Base-by-base conservation (phyloP, 2,113 vertebrate species). In the Physeter macrocephalus region DNA sequence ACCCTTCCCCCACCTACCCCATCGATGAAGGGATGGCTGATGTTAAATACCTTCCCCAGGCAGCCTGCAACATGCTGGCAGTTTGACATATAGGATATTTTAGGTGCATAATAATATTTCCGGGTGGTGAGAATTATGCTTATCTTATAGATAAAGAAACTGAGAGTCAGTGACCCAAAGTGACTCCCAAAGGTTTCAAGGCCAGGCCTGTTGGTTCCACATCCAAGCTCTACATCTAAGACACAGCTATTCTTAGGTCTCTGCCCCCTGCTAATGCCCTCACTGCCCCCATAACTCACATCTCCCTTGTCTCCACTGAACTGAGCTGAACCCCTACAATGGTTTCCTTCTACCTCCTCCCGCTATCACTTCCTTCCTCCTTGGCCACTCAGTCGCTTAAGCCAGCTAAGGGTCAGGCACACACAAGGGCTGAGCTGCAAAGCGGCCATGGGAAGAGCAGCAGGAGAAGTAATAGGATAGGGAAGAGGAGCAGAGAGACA, bases 391-490 rank as follows among this genome's bases (percentile, higher is more conserved):
- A 64, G 43, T 27, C 8, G 17, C 13, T 29, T 12, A 54, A n/a
- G 31, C 8, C 43, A 78, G 36, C 6, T 15, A 5, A 43, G 69
- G 64, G 31, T 31, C 62, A 46, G 62, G 54, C 41, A 25, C 2
- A 0, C 9, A 46, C 14, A 8, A 66, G 14, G 31, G 23, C 36
- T 39, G 46, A 62, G 46, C 18, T 39, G 29, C 52, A 27, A 11
- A 1, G 14, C 2, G 10, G 17, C 18, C 9, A 13, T 25, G 39
- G 1, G 17, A 27, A n/a, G 34, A 10, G 6, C 12, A 67, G 23
- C n/a, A 77, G 20, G 21, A 46, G 13, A n/a, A 8, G 11, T 1
- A 21, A 31, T 0, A 18, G 46, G 12, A 20, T 3, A 21, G 0
- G 20, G 49, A 27, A 5, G 34, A 23, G 20, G 18, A 36, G 46